Base-by-base conservation (phyloP, 2,888 invertebrate species). In the Diarsia dahlii region DNA sequence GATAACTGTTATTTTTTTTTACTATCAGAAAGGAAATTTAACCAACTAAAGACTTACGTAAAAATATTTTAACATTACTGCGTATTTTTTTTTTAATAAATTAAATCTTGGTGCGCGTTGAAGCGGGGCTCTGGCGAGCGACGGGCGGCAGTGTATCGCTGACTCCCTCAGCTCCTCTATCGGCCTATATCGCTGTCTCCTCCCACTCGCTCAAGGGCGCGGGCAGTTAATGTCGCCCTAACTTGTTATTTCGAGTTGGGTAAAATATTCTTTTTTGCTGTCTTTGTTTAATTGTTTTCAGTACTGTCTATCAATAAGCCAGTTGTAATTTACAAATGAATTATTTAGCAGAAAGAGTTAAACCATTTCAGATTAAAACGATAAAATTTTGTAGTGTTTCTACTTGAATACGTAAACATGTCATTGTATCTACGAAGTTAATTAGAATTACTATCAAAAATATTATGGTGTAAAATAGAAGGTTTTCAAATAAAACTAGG, bases 371-470 rank as follows among this genome's bases (percentile, higher is more conserved):
- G 28, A 60, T 69, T 68, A 78, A 52, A 76, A 60, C 15, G 20
- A 76, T 46, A 52, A 46, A 9, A 52, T 34, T 34, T 34, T 52
- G n/a, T 23, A 10, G 9, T 13, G 48, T 48, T 46, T 10, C 2
- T 9, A 34, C 10, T 10, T 34, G 13, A 2, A 39, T 63, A 46
- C 6, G 39, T 39, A 23, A 12, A 20, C 15, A 28, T 23, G 39
- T 60, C n/a, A 54, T 10, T 8, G 46, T 8, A 56, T 13, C 15
- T 9, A 39, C 0, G 13, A 20, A 18, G n/a, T 48, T 48, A 34
- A 73, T 73, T 73, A 46, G 46, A 39, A 71, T 71, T 23, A 71
- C n/a, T 54, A 54, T 28, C 18, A 18, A 71, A 71, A 54, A 12
- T 8, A 50, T 15, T 45, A 28, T 15, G 12, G 15, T 58, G 56